phyloP scores from a whole-genome alignment of 2,888 invertebrate species.

The Pachymerium ferrugineum region DNA sequence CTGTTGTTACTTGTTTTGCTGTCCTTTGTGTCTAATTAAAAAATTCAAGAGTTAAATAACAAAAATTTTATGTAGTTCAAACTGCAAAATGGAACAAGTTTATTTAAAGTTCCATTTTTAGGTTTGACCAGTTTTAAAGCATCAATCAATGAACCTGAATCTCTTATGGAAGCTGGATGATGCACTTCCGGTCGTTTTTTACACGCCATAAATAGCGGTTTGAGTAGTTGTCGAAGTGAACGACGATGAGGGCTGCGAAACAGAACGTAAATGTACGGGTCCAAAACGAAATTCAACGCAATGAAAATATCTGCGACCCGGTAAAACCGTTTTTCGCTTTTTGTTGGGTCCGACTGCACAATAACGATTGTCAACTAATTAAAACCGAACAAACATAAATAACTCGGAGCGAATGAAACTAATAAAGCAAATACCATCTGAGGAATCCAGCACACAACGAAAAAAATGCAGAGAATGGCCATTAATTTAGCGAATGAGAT shows the following conservation, averaged over 20 bases:
- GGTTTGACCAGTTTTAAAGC: background rate
- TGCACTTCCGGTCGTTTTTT: background rate
- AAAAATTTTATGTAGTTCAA: background rate
- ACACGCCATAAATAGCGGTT: slow-evolving; percentile 26
- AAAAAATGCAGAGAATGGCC: slow-evolving; percentile 74
- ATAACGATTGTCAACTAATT: slow-evolving; percentile 61
- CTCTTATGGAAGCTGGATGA: slow-evolving; percentile 3
- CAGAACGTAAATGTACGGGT: slow-evolving; percentile 76
- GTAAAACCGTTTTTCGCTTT: slow-evolving; percentile 50
- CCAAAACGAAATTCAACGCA: slow-evolving; percentile 73
- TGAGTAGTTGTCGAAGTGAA: slow-evolving; percentile 1
- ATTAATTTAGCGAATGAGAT: slow-evolving; percentile 77
- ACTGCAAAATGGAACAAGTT: background rate
- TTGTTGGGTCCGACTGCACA: slow-evolving; percentile 51
- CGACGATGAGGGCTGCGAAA: slow-evolving; percentile 52
- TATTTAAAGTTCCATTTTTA: background rate
- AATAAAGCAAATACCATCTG: slow-evolving; percentile 65
- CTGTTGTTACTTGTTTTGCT: background rate
- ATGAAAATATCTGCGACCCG: slow-evolving; percentile 66
- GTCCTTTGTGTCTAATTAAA: background rate
- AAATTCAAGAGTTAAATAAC: background rate
- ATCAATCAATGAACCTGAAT: background rate
- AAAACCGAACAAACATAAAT: slow-evolving; percentile 37
- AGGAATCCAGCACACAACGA: slow-evolving; percentile 80
- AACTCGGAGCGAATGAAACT: no score